These are phyloP conservation scores for Propithecus perrieri DNA, from an alignment of 2,797 vertebrate species.

Conservation along the genomic window DNA sequence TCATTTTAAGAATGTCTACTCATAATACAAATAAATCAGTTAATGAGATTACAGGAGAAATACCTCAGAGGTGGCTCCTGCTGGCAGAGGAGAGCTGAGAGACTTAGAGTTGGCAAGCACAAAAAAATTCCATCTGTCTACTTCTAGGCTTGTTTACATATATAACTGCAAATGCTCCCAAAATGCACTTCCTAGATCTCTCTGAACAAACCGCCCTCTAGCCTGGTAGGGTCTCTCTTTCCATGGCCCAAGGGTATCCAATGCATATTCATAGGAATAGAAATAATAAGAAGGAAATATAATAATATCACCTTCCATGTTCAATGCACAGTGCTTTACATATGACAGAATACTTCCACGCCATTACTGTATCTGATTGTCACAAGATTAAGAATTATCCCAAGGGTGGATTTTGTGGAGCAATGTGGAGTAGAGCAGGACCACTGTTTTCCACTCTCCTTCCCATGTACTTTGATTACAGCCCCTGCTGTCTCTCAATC, in stretches of 20 bases:
- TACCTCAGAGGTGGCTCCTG: constrained; percentile 32
- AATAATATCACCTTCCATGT: background rate
- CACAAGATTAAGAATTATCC: background rate
- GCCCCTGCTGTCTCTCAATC: background rate
- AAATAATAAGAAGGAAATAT: background rate
- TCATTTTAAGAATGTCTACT: background rate
- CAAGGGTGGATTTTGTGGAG: background rate
- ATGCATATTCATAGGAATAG: background rate
- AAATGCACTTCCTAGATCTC: constrained; percentile 34
- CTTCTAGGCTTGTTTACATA: constrained; percentile 67
- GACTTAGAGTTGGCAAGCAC: constrained; percentile 57
- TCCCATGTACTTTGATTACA: background rate
- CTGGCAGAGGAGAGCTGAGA: constrained; percentile 55
- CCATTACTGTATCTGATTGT: background rate
- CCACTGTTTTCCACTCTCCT: background rate
- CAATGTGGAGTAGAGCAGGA: background rate
- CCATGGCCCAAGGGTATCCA: background rate
- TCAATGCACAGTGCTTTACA: background rate
- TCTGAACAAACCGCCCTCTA: background rate
- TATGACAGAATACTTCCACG: background rate
- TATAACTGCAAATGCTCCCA: constrained; percentile 60
- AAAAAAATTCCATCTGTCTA: constrained; percentile 59
- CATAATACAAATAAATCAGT: background rate
- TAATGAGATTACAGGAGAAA: constrained; percentile 49
- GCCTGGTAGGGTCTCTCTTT: background rate